Evolutionary conservation across 2,113 vertebrate species (phyloP).

Genomic region (Oxyura jamaicensis): DNA sequence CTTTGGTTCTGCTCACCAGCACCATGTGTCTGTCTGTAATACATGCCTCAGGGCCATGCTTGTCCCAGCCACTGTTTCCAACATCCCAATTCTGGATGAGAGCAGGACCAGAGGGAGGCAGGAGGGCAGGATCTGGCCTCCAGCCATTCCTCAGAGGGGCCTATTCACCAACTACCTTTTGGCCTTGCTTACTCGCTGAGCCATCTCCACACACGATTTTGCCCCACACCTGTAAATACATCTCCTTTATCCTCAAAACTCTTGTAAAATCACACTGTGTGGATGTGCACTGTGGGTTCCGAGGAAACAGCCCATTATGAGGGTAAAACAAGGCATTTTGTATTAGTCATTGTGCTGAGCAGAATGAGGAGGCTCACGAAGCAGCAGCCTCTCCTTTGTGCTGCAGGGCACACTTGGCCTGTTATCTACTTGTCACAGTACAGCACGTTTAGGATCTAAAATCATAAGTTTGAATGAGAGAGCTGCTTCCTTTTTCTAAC

Average conservation of each 20-base stretch:
- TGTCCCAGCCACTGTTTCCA: neutral
- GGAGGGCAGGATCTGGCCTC: rapidly evolving
- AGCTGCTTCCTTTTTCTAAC: slow-evolving; percentile 4
- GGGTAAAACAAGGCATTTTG: neutral
- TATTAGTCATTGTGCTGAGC: neutral
- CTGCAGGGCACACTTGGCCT: neutral
- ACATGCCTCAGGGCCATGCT: rapidly evolving
- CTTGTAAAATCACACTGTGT: rapidly evolving
- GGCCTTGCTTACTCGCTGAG: neutral
- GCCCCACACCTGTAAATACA: rapidly evolving
- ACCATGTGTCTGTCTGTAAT: neutral
- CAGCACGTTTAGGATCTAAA: slow-evolving; percentile 1
- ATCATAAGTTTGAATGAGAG: slow-evolving; percentile 9
- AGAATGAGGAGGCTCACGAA: neutral
- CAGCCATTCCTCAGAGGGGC: rapidly evolving
- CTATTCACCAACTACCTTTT: rapidly evolving
- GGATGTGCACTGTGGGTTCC: no score
- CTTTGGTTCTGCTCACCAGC: rapidly evolving
- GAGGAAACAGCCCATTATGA: rapidly evolving
- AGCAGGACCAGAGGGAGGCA: rapidly evolving
- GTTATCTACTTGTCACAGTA: neutral
- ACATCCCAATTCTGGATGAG: neutral
- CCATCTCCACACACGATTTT: neutral
- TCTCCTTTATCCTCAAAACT: neutral
- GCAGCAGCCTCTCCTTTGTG: neutral